Evolutionary conservation across 2,888 invertebrate genomes (phyloP), one percentile per base, ranked within the genome.

Genomic region (Lasioglossum leucozonium): DNA sequence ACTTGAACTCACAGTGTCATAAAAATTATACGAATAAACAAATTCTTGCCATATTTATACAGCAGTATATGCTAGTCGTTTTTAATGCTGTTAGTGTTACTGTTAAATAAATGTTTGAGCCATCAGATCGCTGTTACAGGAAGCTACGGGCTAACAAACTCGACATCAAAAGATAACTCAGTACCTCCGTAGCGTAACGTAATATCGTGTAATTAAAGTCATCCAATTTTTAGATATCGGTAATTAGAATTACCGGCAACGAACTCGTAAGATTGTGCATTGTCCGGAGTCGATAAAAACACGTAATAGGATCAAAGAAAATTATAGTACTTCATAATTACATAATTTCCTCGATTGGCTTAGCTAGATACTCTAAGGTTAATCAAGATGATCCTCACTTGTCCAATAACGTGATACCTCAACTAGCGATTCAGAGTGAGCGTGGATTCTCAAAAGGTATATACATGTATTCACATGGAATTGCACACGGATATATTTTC

Each of bases 311-410:
- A 40, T 62, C 73, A 58, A 58, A 58, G 55, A n/a, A 73, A 69
- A 82, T 77, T 73, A 40, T 34, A 26, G 58, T 51, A 47, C 76
- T 47, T 44, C 10, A 22, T 73, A 77, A 82, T 72, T 73, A 65
- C 73, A 34, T 73, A 82, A 82, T 82, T 77, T 34, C 37, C 55
- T 18, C 34, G 26, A 62, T 58, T 26, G 51, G 69, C 18, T 34
- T 44, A 62, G 71, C 44, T 16, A 67, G 72, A 62, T 65, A 47
- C 26, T 44, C 30, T 58, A 30, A 51, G 65, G 40, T 85, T 73
- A 77, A 78, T 83, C 79, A 82, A 87, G 72, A 72, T 55, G 82
- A 85, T 87, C 79, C 79, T 82, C 81, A 51, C 71, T 77, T 73
- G 44, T 69, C 58, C 71, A 37, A 73, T 72, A 55, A 72, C 30